Evolutionary conservation across 2,113 vertebrate species (phyloP).

Genomic region (Ophiodon elongatus): DNA sequence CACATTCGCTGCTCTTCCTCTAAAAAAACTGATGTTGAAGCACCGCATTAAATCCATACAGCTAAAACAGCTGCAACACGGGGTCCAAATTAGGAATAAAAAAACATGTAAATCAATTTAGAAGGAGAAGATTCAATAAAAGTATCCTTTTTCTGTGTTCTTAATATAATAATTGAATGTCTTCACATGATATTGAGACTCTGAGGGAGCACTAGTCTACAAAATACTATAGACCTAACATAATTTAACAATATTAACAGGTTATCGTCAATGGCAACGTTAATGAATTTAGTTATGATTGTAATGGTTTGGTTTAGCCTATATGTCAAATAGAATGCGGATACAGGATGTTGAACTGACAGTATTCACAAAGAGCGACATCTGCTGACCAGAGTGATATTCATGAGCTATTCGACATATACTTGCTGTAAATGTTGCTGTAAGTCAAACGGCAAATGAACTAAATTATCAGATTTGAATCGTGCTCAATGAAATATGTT

Average conservation of each 20-base stretch:
- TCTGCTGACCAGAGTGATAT: conserved; percentile 72
- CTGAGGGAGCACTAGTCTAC: not conserved
- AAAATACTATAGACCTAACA: not conserved
- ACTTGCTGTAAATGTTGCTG: conserved; percentile 30
- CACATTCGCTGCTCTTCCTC: conserved; percentile 81
- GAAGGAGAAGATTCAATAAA: not conserved
- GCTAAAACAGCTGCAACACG: conserved; percentile 56
- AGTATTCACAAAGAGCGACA: conserved; percentile 81
- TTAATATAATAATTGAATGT: not conserved
- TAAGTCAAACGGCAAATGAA: conserved; percentile 10
- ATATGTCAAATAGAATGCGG: conserved; percentile 55
- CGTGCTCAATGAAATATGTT: not conserved
- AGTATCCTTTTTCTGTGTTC: not conserved
- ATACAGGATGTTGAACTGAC: conserved; percentile 50
- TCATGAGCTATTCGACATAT: conserved; percentile 18
- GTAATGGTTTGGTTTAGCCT: conserved; percentile 27
- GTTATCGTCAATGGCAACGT: not conserved
- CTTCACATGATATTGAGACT: not conserved
- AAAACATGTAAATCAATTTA: not conserved
- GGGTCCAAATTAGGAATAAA: not conserved
- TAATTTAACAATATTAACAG: not conserved
- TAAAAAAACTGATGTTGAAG: conserved; percentile 76
- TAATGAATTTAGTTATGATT: conserved; percentile 1
- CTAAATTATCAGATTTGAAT: not conserved
- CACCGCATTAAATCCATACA: conserved; percentile 80